phyloP scores from a whole-genome alignment of 2,113 vertebrate species.

The Xiphias gladius region DNA sequence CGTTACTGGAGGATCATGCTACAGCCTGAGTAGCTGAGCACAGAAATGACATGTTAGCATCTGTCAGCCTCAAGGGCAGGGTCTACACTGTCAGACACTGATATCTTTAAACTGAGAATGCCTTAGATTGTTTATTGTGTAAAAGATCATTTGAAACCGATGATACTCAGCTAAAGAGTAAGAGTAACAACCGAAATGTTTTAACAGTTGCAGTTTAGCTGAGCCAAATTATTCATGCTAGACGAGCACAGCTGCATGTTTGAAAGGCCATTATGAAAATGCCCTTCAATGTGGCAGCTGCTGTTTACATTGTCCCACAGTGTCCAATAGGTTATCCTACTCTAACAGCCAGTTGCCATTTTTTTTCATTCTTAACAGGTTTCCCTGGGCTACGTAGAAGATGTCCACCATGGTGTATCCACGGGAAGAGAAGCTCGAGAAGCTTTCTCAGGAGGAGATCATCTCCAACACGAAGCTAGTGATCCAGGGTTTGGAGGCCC shows the following conservation, averaged over 20 bases:
- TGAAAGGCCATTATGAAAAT: too few relatives aligned
- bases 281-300: background rate
- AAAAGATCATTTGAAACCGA: constrained; percentile 17
- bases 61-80: background rate
- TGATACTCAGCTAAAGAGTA: background rate
- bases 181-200: background rate
- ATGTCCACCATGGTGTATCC: constrained; percentile 95
- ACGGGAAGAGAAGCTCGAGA: constrained; percentile 94
- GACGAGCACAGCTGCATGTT: too few relatives aligned
- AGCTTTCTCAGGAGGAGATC: constrained; percentile 97
- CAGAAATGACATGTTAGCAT: background rate
- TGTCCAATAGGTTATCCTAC: background rate
- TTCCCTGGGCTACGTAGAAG: constrained; percentile 75
- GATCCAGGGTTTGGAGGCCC: constrained; percentile 96
- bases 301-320: background rate
- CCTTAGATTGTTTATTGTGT: background rate
- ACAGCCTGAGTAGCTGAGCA: background rate
- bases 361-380: constrained; percentile 57
- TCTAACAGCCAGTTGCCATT: background rate
- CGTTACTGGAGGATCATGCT: background rate
- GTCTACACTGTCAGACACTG: background rate
- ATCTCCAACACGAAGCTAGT: constrained; percentile 97
- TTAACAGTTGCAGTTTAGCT: constrained; percentile 17
- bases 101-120: background rate
- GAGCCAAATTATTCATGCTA: background rate